These are phyloP conservation scores for Bujurquina vittata DNA, from an alignment of 2,113 vertebrate species.

Conservation along the genomic window DNA sequence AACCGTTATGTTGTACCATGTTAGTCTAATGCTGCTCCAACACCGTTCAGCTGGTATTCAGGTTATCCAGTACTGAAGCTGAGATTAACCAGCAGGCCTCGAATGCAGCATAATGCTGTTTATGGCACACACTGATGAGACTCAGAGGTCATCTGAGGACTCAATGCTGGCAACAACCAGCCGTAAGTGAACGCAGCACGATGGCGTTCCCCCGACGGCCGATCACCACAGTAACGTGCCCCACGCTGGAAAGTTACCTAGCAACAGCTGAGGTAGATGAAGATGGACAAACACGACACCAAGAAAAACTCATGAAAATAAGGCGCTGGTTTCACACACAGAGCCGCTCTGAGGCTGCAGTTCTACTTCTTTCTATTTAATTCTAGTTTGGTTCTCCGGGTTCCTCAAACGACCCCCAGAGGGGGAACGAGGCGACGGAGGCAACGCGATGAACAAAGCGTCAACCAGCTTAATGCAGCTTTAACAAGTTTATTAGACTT, in stretches of 20 bases:
- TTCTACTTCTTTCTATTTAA: not conserved
- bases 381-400: not conserved
- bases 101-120: not conserved
- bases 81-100: not conserved
- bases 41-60: too few species aligned
- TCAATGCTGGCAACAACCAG: not conserved
- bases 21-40: too few species aligned
- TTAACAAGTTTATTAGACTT: not conserved
- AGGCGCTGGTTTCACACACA: not conserved
- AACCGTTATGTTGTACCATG: too few species aligned
- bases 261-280: constrained; percentile 44
- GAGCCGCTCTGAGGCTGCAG: too few species aligned
- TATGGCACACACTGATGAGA: not conserved
- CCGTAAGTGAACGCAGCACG: not conserved
- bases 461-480: not conserved
- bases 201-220: not conserved
- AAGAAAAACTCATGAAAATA: not conserved
- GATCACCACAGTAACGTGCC: constrained; percentile 57
- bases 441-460: not conserved
- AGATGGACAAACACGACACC: not conserved
- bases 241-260: constrained; percentile 37
- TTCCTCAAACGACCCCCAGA: not conserved
- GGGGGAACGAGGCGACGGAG: not conserved
- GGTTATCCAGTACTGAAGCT: not conserved
- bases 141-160: not conserved